Percentiles rank a stretch among this genome's conserved stretches.
These are phyloP conservation scores for Palythoa caribaeorum DNA, from an alignment of 92 coral and sea anemone species.

Conservation along the genomic window DNA sequence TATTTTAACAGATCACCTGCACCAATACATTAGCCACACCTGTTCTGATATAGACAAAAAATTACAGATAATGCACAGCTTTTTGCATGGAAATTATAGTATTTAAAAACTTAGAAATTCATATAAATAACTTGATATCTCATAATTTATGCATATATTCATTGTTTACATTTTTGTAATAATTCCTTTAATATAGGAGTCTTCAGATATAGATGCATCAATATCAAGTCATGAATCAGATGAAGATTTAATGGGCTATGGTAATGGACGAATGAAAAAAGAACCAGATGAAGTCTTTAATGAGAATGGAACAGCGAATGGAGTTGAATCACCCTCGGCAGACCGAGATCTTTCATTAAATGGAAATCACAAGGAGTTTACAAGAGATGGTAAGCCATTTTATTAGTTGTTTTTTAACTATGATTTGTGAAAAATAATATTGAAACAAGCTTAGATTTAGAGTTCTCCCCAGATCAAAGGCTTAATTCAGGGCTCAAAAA, in stretches of 20 bases:
- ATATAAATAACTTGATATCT: too few relatives aligned
- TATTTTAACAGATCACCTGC: too few relatives aligned
- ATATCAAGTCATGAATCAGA: slow-evolving; percentile 97
- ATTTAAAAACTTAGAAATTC: too few relatives aligned
- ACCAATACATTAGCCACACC: too few relatives aligned
- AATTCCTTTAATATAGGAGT: slow-evolving; percentile 69
- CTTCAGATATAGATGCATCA: slow-evolving; percentile 97
- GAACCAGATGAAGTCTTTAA: slow-evolving; percentile 84
- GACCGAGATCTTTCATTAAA: slow-evolving; percentile 71
- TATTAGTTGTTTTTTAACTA: too few relatives aligned
- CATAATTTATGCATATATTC: too few relatives aligned
- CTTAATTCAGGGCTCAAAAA: too few relatives aligned
- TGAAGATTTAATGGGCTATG: slow-evolving; percentile 71
- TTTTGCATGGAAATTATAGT: too few relatives aligned
- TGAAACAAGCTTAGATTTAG: too few relatives aligned
- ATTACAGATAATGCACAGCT: too few relatives aligned
- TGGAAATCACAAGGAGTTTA: slow-evolving; percentile 75
- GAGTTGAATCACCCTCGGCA: slow-evolving; percentile 67
- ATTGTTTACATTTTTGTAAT: neutral
- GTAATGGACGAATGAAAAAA: slow-evolving; percentile 77
- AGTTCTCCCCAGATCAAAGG: too few relatives aligned
- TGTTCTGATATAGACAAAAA: too few relatives aligned
- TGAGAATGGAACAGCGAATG: slow-evolving; percentile 89
- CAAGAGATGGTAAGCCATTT: slow-evolving; percentile 72
- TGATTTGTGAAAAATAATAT: neutral